phyloP scores from a whole-genome alignment of 2,113 vertebrate species.

The Myotis yumanensis region DNA sequence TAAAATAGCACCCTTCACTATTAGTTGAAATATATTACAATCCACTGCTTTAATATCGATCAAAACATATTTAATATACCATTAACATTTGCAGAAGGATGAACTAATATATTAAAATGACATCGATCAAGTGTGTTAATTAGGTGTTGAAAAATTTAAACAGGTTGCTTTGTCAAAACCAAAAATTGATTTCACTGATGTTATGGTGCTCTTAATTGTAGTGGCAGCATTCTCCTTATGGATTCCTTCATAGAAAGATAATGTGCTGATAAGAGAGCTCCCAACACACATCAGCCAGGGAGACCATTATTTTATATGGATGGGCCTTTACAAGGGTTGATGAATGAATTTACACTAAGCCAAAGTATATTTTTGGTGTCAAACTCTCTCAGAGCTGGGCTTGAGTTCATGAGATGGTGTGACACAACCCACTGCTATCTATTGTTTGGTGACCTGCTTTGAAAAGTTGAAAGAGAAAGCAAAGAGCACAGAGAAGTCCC shows the following conservation, averaged over 20 bases:
- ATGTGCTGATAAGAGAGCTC: neutral
- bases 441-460: neutral
- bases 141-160: constrained; percentile 77
- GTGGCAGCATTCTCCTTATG: neutral
- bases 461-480: neutral
- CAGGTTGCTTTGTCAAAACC: constrained; percentile 66
- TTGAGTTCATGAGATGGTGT: neutral
- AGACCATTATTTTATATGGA: neutral
- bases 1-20: constrained; percentile 73
- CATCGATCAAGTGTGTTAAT: constrained; percentile 80
- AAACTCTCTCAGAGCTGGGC: neutral
- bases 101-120: constrained; percentile 77
- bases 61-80: constrained; percentile 77
- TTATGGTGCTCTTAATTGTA: constrained; percentile 30
- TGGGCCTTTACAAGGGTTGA: neutral
- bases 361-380: neutral
- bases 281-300: neutral
- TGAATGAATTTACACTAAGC: neutral
- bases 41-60: constrained; percentile 78
- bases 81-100: constrained; percentile 80
- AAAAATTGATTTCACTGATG: constrained; percentile 50
- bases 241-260: neutral
- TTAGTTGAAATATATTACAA: constrained; percentile 76
- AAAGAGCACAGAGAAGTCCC: neutral
- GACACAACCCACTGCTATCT: neutral